These are phyloP conservation scores for Macrobrachium rosenbergii DNA, from an alignment of 1,140 invertebrate genomes.

Conservation along the genomic window DNA sequence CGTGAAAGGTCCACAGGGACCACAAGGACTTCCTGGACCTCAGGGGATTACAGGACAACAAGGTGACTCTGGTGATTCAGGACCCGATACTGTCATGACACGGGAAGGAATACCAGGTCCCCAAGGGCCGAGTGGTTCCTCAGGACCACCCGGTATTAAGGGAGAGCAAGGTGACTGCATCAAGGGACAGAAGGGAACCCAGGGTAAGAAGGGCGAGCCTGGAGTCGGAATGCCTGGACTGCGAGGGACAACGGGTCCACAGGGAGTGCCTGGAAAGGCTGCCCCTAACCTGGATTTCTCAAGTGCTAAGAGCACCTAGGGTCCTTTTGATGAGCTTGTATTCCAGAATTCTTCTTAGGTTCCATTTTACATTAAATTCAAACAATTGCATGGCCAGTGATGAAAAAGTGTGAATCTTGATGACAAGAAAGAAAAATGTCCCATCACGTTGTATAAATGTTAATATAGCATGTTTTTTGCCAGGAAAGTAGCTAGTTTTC, in stretches of 20 bases:
- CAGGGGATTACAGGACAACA: background rate
- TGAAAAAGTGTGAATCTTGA: too few species aligned
- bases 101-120: slow-evolving; percentile 27
- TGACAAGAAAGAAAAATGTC: too few species aligned
- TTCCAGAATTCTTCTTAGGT: too few species aligned
- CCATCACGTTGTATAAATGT: too few species aligned
- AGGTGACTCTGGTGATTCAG: slow-evolving; percentile 24
- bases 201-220: slow-evolving; percentile 30
- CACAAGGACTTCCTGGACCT: slow-evolving; percentile 3
- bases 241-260: slow-evolving; percentile 13
- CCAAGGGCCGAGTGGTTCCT: slow-evolving; percentile 18
- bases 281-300: slow-evolving; percentile 1
- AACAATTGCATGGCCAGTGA: too few species aligned
- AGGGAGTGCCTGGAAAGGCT: background rate
- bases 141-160: background rate
- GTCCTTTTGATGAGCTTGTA: too few species aligned
- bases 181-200: slow-evolving; percentile 26
- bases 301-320: too few species aligned
- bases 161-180: slow-evolving; percentile 35
- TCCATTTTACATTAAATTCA: too few species aligned
- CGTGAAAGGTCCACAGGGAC: slow-evolving; percentile 28
- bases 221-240: background rate
- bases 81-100: background rate
- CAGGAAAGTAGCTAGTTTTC: too few species aligned
- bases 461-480: too few species aligned